Evolutionary conservation across 2,797 vertebrate genomes (phyloP).

Genomic region (Masticophis lateralis): DNA sequence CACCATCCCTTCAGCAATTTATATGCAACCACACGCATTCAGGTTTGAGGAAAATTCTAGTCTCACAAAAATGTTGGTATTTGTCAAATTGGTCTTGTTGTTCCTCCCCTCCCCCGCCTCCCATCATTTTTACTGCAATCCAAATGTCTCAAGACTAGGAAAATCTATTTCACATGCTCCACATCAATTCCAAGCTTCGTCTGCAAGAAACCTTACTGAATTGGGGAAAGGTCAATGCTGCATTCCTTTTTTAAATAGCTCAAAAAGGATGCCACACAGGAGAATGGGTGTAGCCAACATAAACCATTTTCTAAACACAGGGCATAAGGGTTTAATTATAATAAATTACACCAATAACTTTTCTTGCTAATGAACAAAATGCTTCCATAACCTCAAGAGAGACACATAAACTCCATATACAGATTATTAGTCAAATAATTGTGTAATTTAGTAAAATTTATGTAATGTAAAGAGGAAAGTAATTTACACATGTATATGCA

Average conservation of each 20-base stretch:
- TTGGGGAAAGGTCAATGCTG: slow-evolving; percentile 24
- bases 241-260: slow-evolving; percentile 20
- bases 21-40: slow-evolving; percentile 14
- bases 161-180: slow-evolving; percentile 27
- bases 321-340: slow-evolving; percentile 29
- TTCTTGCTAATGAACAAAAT: slow-evolving; percentile 36
- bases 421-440: slow-evolving; percentile 4
- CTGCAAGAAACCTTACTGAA: slow-evolving; percentile 13
- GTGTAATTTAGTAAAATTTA: not conserved
- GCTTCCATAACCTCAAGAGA: slow-evolving; percentile 14
- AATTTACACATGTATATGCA: not conserved
- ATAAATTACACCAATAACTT: slow-evolving; percentile 36
- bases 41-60: not conserved
- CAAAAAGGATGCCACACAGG: slow-evolving; percentile 31
- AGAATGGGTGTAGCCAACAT: slow-evolving; percentile 31
- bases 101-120: slow-evolving; percentile 15
- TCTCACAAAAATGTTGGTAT: slow-evolving; percentile 13
- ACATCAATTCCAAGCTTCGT: slow-evolving; percentile 3
- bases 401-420: not conserved
- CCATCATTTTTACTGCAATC: slow-evolving; percentile 42
- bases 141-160: not conserved
- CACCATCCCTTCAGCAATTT: slow-evolving; percentile 24
- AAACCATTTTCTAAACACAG: slow-evolving; percentile 28
- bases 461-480: slow-evolving; percentile 12
- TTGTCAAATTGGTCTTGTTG: slow-evolving; percentile 23